Evolutionary conservation across 2,888 invertebrate species (phyloP), one percentile per base, ranked within the genome.

Genomic region (Elmis aenea): DNA sequence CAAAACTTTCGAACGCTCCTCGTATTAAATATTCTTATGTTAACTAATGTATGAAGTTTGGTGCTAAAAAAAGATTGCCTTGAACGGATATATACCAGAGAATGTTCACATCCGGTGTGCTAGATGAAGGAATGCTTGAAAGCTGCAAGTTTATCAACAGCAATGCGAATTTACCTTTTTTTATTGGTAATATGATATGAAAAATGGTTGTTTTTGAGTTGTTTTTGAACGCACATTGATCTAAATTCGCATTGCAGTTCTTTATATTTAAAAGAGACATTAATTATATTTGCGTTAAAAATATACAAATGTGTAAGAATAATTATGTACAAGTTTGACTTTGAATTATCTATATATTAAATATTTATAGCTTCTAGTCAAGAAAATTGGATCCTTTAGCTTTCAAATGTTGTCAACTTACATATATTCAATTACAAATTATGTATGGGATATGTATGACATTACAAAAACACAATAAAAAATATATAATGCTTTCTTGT

Each of bases 371-470:
- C 58, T 58, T 58, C 58, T 58, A 58, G 55, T 58, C 56, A 54
- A 52, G 48, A 38, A 48, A 49, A 53, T 51, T 50, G 51, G 52
- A 54, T 54, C 53, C 61, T 64, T 62, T 66, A 66, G 67, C 66
- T 65, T 66, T 61, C 58, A 57, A 65, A 63, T 65, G 64, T 66
- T 64, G 62, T 58, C 52, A 61, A 64, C 57, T 62, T 61, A 62
- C 59, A 63, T 64, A 63, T 65, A 66, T 67, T 64, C 61, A 67
- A 63, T 61, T 61, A 66, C 66, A 67, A 64, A 65, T 66, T 61
- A 64, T 70, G 71, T 69, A 69, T 68, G 71, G 69, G 69, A 69
- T 67, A 69, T 69, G 70, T 69, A 69, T 68, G 71, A 68, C 66
- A 69, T 60, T 57, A 57, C 51, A 59, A 59, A 61, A 58, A 64